phyloP scores from a whole-genome alignment of 2,797 vertebrate species.

The Caiman crocodilus region DNA sequence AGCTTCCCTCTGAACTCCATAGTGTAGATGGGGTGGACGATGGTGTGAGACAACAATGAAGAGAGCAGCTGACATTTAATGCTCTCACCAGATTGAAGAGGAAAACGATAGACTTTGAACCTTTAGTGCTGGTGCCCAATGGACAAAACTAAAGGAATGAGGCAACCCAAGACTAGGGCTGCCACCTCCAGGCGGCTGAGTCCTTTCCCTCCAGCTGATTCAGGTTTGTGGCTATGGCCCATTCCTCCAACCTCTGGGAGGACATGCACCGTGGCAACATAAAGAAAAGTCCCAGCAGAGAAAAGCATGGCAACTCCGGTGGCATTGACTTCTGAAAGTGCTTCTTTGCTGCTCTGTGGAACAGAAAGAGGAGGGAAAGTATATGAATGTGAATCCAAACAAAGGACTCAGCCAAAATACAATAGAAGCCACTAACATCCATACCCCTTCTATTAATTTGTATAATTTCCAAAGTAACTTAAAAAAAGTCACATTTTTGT shows the following conservation, averaged over 20 bases:
- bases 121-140: slow-evolving; percentile 95
- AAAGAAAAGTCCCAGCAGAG: slow-evolving; percentile 98
- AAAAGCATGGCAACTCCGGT: slow-evolving; percentile 99
- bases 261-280: slow-evolving; percentile 98
- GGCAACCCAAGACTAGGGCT: slow-evolving; percentile 94
- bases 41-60: slow-evolving; percentile 70
- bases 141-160: slow-evolving; percentile 95
- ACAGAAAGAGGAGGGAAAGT: not conserved
- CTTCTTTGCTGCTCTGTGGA: slow-evolving; percentile 97
- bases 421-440: not conserved
- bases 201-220: slow-evolving; percentile 88
- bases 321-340: slow-evolving; percentile 95
- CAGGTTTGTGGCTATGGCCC: slow-evolving; percentile 91
- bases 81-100: slow-evolving; percentile 59
- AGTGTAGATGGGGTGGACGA: slow-evolving; percentile 70
- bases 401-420: not conserved
- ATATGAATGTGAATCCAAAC: not conserved
- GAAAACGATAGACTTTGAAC: slow-evolving; percentile 32
- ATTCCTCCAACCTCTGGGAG: slow-evolving; percentile 96
- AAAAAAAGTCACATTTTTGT: not conserved
- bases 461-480: too few species aligned
- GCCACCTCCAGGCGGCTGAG: slow-evolving; percentile 94
- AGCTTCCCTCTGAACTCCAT: slow-evolving; percentile 74
- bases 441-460: not conserved
- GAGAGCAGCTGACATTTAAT: slow-evolving; percentile 62